Conservation (phyloP, 2,797 vertebrate species). For the Limnodromus scolopaceus region DNA sequence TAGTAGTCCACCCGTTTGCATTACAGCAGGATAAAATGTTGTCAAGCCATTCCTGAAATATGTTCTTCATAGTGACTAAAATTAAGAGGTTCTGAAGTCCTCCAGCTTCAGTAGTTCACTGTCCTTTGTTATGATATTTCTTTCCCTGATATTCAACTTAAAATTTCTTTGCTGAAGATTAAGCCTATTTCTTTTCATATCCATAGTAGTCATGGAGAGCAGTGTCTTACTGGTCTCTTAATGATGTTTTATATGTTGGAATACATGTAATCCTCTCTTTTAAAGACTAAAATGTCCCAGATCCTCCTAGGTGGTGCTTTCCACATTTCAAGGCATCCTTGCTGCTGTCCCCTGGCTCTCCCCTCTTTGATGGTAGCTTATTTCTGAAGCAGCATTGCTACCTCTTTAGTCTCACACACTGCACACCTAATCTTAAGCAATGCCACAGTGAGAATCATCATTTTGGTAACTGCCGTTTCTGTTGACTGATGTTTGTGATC, state of each 20-base stretch:
- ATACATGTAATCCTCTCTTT: not conserved
- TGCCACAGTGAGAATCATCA: not conserved
- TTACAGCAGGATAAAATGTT: not conserved
- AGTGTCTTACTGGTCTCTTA: not conserved
- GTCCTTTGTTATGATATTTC: accelerated
- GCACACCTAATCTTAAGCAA: not conserved
- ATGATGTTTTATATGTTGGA: not conserved
- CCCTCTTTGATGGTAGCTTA: not conserved
- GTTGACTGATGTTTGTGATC: not conserved
- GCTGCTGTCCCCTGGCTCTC: not conserved
- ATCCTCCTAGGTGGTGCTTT: not conserved
- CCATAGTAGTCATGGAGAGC: not conserved
- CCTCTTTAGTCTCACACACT: not conserved
- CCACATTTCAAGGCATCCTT: not conserved
- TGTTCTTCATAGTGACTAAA: not conserved
- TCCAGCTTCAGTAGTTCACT: not conserved
- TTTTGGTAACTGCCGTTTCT: not conserved
- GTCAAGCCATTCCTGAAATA: not conserved
- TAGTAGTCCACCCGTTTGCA: not conserved
- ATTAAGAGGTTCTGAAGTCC: not conserved
- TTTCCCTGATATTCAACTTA: not conserved
- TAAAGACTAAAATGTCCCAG: not conserved
- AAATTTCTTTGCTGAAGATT: not conserved
- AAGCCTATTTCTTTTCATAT: not conserved
- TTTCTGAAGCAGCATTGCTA: accelerated